A percentile compares a stretch with the other conserved stretches of the same genome.
Evolutionary conservation across 2,797 vertebrate species (phyloP).

Genomic region (Manis crassicaudata): DNA sequence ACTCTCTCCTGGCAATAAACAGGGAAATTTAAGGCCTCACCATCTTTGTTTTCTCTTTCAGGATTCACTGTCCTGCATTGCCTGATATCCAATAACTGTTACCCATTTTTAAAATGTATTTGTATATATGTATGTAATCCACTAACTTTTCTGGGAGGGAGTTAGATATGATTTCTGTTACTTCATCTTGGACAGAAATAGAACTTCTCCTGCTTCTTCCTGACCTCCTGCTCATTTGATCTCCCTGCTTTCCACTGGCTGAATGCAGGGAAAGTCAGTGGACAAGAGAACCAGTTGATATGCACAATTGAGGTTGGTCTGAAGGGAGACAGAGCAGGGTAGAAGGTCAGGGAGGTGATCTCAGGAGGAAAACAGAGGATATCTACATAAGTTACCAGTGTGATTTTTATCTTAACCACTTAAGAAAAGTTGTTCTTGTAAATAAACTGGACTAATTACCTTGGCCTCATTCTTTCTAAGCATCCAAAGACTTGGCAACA

Average conservation of each 20-base stretch:
- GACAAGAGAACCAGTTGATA: neutral
- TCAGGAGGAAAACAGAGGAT: neutral
- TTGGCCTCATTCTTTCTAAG: neutral
- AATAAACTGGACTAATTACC: neutral
- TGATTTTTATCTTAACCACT: neutral
- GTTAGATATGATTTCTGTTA: neutral
- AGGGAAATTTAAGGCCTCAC: neutral
- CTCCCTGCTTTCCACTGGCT: neutral
- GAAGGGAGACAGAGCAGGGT: neutral
- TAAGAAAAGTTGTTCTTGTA: neutral
- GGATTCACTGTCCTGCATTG: neutral
- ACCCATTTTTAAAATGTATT: neutral
- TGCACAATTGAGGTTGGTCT: neutral
- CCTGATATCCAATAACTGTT: neutral
- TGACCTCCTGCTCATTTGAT: neutral
- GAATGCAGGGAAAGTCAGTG: neutral
- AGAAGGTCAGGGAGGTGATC: neutral
- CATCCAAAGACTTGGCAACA: neutral
- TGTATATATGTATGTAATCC: neutral
- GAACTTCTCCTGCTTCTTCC: neutral
- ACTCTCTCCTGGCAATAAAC: neutral
- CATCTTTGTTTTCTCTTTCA: neutral
- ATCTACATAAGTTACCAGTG: neutral
- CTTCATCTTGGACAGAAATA: neutral
- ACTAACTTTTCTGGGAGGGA: neutral